Evolutionary conservation across 2,113 vertebrate species (phyloP).

Genomic region (Dicentrarchus labrax): DNA sequence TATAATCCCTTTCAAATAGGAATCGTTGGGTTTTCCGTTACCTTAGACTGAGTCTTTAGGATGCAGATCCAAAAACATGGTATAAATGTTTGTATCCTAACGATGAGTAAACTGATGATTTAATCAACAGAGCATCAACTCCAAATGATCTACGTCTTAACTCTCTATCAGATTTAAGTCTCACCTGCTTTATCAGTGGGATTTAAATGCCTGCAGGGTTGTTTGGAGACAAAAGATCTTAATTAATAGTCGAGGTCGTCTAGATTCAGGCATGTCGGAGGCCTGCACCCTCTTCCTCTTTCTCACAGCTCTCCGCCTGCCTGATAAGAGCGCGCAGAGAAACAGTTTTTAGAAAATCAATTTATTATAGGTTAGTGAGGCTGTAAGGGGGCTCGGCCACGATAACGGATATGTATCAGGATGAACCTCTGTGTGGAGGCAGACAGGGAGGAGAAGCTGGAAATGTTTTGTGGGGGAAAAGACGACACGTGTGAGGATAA

Average conservation of each 20-base stretch:
- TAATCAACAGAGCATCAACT: conserved; percentile 13
- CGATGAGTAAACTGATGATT: conserved; percentile 11
- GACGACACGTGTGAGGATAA: conserved; percentile 11
- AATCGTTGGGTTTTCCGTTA: too few species aligned
- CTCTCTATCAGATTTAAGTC: conserved; percentile 7
- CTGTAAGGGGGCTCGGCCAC: background rate
- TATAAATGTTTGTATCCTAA: background rate
- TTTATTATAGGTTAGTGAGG: conserved; percentile 31
- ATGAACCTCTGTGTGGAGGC: conserved; percentile 28
- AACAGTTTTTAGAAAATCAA: conserved; percentile 26
- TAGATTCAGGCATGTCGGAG: background rate
- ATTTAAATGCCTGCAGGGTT: conserved; percentile 18
- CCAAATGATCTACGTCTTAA: conserved; percentile 10
- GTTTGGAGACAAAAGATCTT: conserved; percentile 24
- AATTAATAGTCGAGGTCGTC: conserved; percentile 29
- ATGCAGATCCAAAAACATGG: background rate
- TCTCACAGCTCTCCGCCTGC: conserved; percentile 20
- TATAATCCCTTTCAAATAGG: too few species aligned
- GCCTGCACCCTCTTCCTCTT: background rate
- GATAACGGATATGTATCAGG: conserved; percentile 47
- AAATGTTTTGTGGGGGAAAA: conserved; percentile 10
- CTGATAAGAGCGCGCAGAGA: conserved; percentile 1
- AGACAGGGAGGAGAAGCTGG: conserved; percentile 15
- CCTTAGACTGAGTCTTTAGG: too few species aligned
- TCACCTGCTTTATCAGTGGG: conserved; percentile 1